Evolutionary conservation across 1,140 invertebrate species (phyloP).

Genomic region (Euglossa dilemma): DNA sequence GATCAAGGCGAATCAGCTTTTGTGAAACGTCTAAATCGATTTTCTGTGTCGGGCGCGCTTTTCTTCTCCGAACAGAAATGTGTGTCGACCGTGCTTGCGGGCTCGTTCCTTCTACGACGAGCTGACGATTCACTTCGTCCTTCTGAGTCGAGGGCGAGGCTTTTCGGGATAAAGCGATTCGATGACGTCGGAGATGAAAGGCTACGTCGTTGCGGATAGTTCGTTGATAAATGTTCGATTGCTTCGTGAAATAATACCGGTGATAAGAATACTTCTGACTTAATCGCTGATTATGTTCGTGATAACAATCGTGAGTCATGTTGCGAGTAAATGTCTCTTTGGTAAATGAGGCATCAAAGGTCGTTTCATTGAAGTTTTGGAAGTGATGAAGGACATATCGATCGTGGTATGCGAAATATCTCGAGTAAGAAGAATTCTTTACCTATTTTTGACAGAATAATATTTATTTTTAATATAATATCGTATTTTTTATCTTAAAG

Average conservation of each 20-base stretch:
- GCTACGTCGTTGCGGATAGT: background rate
- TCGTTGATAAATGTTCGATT: background rate
- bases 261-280: background rate
- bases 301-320: no score
- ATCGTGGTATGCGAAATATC: no score
- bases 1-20: constrained; percentile 50
- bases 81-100: constrained; percentile 21
- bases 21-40: constrained; percentile 44
- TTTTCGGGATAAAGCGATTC: constrained; percentile 7
- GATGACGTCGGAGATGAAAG: constrained; percentile 1
- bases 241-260: no score
- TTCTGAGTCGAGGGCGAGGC: background rate
- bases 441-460: no score
- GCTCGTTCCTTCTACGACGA: background rate
- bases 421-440: no score
- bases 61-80: constrained; percentile 21
- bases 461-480: background rate
- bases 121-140: constrained; percentile 16
- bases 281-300: background rate
- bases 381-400: no score
- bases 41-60: constrained; percentile 25
- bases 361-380: no score
- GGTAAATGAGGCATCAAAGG: no score
- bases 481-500: background rate
- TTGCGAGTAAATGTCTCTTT: no score